A percentile compares a stretch with the other conserved stretches of the same genome.
Conservation (phyloP, 2,797 vertebrate genomes). For the Melanotaenia nigrans region DNA sequence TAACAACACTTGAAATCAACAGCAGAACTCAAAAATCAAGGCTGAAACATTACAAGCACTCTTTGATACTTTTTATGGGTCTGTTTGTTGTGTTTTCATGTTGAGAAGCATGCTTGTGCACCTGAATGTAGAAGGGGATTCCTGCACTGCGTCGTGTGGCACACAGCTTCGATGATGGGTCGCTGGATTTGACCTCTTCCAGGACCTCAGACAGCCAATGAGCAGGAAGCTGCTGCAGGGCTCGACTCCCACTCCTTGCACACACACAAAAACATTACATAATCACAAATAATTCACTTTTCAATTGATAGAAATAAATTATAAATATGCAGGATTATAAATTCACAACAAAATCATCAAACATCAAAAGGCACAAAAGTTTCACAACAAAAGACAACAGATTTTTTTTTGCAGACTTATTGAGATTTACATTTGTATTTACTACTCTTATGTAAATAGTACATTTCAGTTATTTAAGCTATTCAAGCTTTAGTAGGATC, state of each 20-base stretch:
- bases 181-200: conserved; percentile 90
- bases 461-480: neutral
- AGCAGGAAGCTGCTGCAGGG: conserved; percentile 87
- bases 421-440: neutral
- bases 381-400: neutral
- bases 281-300: neutral
- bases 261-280: conserved; percentile 30
- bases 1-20: conserved; percentile 11
- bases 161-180: conserved; percentile 92
- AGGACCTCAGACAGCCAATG: conserved; percentile 91
- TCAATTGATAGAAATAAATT: neutral
- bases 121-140: conserved; percentile 98
- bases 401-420: neutral
- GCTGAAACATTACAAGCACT: neutral
- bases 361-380: neutral
- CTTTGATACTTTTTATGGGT: neutral
- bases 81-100: neutral
- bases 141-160: conserved; percentile 95
- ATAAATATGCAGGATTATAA: neutral
- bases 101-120: conserved; percentile 30
- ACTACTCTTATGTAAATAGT: neutral
- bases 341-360: too few species aligned
- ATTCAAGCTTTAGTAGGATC: neutral
- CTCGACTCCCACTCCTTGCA: conserved; percentile 84
- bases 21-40: neutral